A percentile compares a stretch with the other conserved stretches of the same genome.
Conservation (phyloP, 2,797 vertebrate species). For the Liparis tanakae region DNA sequence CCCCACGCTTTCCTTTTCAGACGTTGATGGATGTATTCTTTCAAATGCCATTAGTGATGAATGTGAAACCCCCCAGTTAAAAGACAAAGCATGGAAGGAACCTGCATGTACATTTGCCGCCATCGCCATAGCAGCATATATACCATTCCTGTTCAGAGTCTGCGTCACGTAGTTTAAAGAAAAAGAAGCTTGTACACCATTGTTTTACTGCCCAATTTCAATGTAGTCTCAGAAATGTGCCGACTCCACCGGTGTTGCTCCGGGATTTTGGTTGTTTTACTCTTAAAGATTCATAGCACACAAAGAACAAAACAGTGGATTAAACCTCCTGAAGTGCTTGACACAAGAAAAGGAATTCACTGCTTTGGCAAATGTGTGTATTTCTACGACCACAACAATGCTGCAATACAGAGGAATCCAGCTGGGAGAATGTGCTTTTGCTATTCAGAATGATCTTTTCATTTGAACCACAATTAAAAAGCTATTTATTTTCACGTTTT, state of each 20-base stretch:
- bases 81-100: no score
- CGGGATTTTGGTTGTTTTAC: not conserved
- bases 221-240: not conserved
- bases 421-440: conserved; percentile 1
- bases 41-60: no score
- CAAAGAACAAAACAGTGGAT: not conserved
- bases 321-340: not conserved
- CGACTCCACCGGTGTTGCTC: not conserved
- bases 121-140: no score
- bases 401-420: not conserved
- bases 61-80: no score
- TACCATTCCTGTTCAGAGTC: no score
- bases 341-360: not conserved
- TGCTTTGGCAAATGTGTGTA: not conserved
- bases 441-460: conserved; percentile 26
- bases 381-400: not conserved
- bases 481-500: conserved; percentile 37
- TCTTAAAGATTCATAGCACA: not conserved
- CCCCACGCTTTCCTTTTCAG: no score
- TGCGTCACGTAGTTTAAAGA: no score
- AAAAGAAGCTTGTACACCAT: no score
- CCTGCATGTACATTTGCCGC: no score
- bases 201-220: no score
- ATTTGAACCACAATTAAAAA: conserved; percentile 30
- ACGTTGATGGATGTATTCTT: no score